Evolutionary conservation across 2,797 vertebrate genomes (phyloP).

Genomic region (Threskiornis aethiopicus): DNA sequence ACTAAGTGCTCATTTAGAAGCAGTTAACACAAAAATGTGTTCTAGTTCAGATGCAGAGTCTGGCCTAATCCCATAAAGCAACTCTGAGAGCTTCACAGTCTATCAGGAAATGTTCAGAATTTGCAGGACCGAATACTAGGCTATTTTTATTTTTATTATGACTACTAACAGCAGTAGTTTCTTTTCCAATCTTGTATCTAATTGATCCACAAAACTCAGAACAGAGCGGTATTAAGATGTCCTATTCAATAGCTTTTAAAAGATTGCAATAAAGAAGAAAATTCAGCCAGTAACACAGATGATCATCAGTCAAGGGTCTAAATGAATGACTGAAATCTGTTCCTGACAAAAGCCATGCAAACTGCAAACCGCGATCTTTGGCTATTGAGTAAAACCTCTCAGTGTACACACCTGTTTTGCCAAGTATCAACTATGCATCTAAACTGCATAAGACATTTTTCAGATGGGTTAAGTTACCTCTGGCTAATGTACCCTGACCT

Average conservation of each 20-base stretch:
- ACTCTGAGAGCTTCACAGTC: not conserved
- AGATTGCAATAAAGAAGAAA: not conserved
- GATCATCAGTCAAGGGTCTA: not conserved
- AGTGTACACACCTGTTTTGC: not conserved
- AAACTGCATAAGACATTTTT: not conserved
- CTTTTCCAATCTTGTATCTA: slow-evolving; percentile 2
- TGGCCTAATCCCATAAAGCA: slow-evolving; percentile 12
- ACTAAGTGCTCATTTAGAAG: slow-evolving; percentile 57
- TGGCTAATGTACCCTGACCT: slow-evolving; percentile 10
- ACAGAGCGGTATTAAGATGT: not conserved
- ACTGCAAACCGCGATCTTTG: not conserved
- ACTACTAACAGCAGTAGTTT: not conserved
- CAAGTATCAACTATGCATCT: not conserved
- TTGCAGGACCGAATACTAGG: not conserved
- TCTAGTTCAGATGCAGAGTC: slow-evolving; percentile 6
- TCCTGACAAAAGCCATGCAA: not conserved
- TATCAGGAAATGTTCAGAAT: not conserved
- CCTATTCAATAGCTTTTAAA: not conserved
- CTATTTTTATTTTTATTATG: slow-evolving; percentile 9
- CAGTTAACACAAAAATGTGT: slow-evolving; percentile 54
- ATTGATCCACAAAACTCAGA: not conserved
- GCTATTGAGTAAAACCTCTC: not conserved
- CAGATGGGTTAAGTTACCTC: slow-evolving; percentile 8
- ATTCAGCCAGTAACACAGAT: not conserved
- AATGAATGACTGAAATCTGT: not conserved